These are phyloP conservation scores for Polyommatus iphigenia DNA, from an alignment of 2,888 invertebrate species.

Conservation along the genomic window DNA sequence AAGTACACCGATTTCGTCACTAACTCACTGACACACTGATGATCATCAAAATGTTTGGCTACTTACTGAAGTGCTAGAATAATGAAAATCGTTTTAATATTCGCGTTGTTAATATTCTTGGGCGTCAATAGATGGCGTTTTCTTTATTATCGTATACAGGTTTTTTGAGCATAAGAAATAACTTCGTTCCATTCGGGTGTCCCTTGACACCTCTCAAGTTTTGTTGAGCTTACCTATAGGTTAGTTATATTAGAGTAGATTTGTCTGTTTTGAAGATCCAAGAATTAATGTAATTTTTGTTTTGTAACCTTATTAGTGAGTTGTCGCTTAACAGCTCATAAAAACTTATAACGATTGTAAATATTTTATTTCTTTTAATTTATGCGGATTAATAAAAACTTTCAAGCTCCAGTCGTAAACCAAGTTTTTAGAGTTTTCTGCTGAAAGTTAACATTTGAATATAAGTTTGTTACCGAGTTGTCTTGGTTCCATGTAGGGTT, in stretches of 20 bases:
- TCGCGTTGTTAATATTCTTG: too few relatives aligned
- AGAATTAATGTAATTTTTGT: not conserved
- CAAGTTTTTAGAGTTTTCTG: conserved; percentile 13
- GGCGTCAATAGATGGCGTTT: too few relatives aligned
- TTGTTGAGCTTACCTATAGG: not conserved
- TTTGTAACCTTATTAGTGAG: not conserved
- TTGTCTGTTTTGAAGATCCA: conserved; percentile 29
- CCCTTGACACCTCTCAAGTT: too few relatives aligned
- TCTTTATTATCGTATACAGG: too few relatives aligned
- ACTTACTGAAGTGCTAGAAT: too few relatives aligned
- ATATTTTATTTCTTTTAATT: conserved; percentile 10
- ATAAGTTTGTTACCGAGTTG: not conserved
- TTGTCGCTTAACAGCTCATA: not conserved
- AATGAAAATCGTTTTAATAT: too few relatives aligned
- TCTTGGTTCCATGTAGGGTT: not conserved
- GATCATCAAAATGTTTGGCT: too few relatives aligned
- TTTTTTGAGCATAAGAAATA: too few relatives aligned
- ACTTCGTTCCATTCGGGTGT: too few relatives aligned
- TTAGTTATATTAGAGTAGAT: not conserved
- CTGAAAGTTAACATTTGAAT: not conserved
- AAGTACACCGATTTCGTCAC: too few relatives aligned
- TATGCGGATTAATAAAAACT: conserved; percentile 1
- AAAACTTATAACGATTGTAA: not conserved
- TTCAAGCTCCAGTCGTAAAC: conserved; percentile 6
- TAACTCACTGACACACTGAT: too few relatives aligned